These are phyloP conservation scores for Pyrocephalus nanus DNA, from an alignment of 2,797 vertebrate genomes.

Conservation along the genomic window DNA sequence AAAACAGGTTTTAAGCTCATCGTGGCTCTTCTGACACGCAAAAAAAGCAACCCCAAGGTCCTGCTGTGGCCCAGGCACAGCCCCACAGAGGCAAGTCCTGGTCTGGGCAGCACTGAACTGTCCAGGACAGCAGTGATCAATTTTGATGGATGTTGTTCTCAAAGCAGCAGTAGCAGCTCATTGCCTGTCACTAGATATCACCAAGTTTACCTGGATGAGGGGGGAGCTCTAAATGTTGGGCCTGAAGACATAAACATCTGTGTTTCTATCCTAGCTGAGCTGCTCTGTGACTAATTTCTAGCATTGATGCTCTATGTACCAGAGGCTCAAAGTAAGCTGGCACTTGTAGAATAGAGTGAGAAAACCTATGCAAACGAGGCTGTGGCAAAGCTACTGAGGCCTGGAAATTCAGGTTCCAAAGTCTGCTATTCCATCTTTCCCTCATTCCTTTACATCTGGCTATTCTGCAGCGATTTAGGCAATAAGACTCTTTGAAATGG, in stretches of 20 bases:
- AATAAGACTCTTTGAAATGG: constrained; percentile 59
- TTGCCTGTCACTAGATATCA: background rate
- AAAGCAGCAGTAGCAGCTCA: background rate
- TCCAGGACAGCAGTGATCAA: background rate
- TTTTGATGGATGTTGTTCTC: background rate
- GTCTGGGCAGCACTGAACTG: background rate
- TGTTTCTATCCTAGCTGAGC: background rate
- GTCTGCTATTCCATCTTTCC: constrained; percentile 18
- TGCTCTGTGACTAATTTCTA: background rate
- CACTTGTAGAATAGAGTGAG: background rate
- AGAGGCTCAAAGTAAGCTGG: background rate
- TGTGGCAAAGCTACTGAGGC: background rate
- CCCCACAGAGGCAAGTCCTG: background rate
- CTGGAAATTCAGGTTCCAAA: constrained; percentile 62
- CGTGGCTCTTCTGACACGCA: background rate
- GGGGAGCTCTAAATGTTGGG: background rate
- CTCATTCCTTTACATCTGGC: constrained; percentile 39
- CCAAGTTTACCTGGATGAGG: background rate
- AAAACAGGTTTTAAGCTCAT: background rate
- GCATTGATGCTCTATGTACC: fast-evolving
- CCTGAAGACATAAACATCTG: background rate
- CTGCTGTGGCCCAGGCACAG: background rate
- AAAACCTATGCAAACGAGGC: constrained; percentile 1
- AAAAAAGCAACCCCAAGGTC: background rate
- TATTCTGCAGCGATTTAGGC: constrained; percentile 53